These are phyloP conservation scores for Macropus fuliginosus DNA, from an alignment of 2,797 vertebrate genomes.

Conservation along the genomic window DNA sequence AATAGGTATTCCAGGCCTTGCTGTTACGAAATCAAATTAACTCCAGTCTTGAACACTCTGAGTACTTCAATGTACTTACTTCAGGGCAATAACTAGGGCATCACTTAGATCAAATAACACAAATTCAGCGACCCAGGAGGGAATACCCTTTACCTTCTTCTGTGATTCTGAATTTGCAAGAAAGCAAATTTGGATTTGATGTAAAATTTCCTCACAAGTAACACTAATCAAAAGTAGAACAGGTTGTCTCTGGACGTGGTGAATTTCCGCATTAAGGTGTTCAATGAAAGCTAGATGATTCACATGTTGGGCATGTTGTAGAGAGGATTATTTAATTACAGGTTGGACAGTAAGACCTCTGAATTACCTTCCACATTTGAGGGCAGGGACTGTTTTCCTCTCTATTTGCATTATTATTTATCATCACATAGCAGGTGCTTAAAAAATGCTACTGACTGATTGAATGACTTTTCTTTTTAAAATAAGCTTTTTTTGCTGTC, in stretches of 20 bases:
- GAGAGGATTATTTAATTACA: neutral
- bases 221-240: neutral
- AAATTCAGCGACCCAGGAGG: constrained; percentile 7
- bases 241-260: neutral
- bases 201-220: neutral
- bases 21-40: constrained; percentile 78
- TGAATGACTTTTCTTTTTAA: neutral
- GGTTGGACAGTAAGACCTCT: neutral
- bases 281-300: neutral
- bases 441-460: neutral
- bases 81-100: constrained; percentile 57
- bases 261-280: neutral
- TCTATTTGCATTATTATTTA: neutral
- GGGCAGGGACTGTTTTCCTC: neutral
- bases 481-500: neutral
- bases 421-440: neutral
- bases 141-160: neutral
- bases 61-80: constrained; percentile 61
- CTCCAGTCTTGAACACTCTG: constrained; percentile 76
- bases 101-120: constrained; percentile 38
- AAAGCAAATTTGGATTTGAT: neutral
- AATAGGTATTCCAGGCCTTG: constrained; percentile 58
- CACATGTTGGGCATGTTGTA: neutral
- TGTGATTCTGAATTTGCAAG: neutral
- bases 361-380: neutral